Conservation (phyloP, 2,797 vertebrate species). For the Ceryle rudis region DNA sequence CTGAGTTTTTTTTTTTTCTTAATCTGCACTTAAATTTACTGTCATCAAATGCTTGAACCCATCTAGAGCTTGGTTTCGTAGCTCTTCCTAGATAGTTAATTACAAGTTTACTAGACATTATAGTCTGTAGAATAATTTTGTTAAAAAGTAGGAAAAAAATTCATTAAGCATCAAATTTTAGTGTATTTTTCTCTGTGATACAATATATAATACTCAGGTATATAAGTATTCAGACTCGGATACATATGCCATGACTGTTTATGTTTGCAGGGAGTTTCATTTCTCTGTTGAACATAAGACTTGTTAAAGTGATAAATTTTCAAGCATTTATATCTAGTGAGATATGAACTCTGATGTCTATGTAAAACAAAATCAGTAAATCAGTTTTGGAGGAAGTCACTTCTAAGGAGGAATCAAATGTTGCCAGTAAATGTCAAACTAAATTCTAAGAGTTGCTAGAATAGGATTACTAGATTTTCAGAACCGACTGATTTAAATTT, state of each 20-base stretch:
- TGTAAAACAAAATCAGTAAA: not conserved
- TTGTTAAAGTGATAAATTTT: constrained; percentile 64
- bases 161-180: not conserved
- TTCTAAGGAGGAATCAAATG: not conserved
- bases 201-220: not conserved
- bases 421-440: not conserved
- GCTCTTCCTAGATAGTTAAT: not conserved
- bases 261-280: constrained; percentile 24
- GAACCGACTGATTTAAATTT: not conserved
- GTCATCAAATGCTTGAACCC: not conserved
- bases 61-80: not conserved
- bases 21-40: not conserved
- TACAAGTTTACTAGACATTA: not conserved
- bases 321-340: not conserved
- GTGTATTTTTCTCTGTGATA: not conserved
- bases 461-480: not conserved
- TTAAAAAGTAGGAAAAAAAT: not conserved
- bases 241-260: not conserved
- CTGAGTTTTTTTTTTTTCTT: not conserved
- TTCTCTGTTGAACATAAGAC: constrained; percentile 35
- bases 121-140: not conserved
- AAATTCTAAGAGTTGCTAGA: not conserved
- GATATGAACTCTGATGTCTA: not conserved
- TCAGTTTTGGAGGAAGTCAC: not conserved
- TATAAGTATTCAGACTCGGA: constrained; percentile 5